Conservation (phyloP, 2,888 invertebrate species). For the Cantharis flavilabris region DNA sequence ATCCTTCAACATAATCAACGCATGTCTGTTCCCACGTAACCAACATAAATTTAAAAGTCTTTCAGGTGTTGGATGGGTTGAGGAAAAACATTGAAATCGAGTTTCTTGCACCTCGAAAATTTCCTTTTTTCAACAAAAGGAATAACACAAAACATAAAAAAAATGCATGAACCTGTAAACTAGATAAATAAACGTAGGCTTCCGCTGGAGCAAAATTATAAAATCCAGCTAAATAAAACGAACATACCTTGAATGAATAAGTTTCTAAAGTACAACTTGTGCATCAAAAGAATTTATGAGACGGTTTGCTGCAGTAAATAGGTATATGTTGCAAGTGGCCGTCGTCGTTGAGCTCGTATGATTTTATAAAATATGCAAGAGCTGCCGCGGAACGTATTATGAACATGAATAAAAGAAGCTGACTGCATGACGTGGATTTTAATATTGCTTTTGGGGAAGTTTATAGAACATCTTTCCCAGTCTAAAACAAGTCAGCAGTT, state of each 20-base stretch:
- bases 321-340: constrained; percentile 3
- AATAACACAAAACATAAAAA: neutral
- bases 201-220: neutral
- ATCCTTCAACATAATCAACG: neutral
- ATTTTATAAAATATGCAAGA: constrained; percentile 14
- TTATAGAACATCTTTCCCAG: neutral
- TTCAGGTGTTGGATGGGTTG: neutral
- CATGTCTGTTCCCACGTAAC: neutral
- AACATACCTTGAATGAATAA: neutral
- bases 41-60: neutral
- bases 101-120: neutral
- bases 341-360: constrained; percentile 1
- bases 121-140: too few relatives aligned
- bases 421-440: constrained; percentile 14
- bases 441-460: constrained; percentile 17
- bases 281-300: constrained; percentile 2
- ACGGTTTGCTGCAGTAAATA: constrained; percentile 4
- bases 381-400: constrained; percentile 13
- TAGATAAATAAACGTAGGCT: neutral
- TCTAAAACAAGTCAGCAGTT: constrained; percentile 13
- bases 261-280: neutral
- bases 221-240: neutral
- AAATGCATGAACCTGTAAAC: neutral
- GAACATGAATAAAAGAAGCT: constrained; percentile 21
- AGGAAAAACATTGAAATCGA: neutral